Conservation (phyloP, 92 coral and sea anemone genomes). For the Micromussa lordhowensis region DNA sequence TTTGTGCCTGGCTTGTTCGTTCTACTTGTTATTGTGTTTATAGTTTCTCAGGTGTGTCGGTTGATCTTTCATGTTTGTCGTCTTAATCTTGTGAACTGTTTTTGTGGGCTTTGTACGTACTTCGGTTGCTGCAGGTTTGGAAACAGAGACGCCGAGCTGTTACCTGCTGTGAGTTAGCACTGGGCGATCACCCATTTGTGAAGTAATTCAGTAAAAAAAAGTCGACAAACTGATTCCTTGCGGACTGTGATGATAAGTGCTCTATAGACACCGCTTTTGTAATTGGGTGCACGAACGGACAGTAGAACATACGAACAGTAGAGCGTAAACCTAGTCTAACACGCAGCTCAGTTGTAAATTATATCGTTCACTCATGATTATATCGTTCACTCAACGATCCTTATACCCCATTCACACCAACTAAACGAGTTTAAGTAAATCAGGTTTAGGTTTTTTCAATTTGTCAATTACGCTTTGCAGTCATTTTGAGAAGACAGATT, state of each 20-base stretch:
- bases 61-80: not conserved
- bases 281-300: no score
- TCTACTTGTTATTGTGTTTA: not conserved
- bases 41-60: constrained; percentile 8
- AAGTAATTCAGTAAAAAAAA: not conserved
- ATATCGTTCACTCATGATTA: no score
- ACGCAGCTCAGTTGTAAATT: no score
- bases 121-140: not conserved
- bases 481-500: no score
- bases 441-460: no score
- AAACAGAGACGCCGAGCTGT: not conserved
- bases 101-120: not conserved
- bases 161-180: not conserved
- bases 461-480: no score
- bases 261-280: no score
- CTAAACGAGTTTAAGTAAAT: no score
- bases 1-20: constrained; percentile 25
- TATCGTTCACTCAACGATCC: no score
- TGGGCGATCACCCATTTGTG: not conserved
- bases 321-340: no score
- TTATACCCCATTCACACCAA: no score
- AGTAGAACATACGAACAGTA: no score
- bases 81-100: not conserved
- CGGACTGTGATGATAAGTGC: not conserved
- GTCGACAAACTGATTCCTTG: not conserved